Conservation (phyloP, 2,113 vertebrate species). For the Jacana jacana region DNA sequence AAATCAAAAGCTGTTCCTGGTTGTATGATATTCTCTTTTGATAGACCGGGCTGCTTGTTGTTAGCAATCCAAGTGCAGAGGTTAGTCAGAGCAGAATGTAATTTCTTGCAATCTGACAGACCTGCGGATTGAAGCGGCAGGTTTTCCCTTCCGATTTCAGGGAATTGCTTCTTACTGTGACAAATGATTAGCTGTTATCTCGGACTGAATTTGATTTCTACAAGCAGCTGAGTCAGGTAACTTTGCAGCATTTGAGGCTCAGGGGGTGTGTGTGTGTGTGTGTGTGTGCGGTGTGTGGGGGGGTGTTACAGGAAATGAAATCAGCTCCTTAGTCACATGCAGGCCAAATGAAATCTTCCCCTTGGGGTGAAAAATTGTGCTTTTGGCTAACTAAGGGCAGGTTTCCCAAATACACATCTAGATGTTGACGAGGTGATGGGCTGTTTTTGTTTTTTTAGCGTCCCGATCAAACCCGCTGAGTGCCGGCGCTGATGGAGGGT, state of each 20-base stretch:
- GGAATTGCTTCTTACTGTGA: constrained; percentile 97
- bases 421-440: neutral
- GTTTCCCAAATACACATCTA: constrained; percentile 37
- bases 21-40: constrained; percentile 85
- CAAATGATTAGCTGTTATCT: constrained; percentile 99
- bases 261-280: too few relatives aligned
- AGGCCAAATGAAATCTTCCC: constrained; percentile 84
- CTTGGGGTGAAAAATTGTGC: constrained; percentile 82
- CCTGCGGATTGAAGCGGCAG: constrained; percentile 88
- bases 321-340: constrained; percentile 78
- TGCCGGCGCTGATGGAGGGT: neutral
- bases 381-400: constrained; percentile 84
- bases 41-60: constrained; percentile 84
- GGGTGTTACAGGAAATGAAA: constrained; percentile 87
- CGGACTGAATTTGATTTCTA: constrained; percentile 92
- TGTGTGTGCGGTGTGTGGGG: too few relatives aligned
- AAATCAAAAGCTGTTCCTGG: constrained; percentile 83
- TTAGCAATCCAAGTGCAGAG: constrained; percentile 84
- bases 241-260: constrained; percentile 76
- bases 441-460: neutral
- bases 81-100: constrained; percentile 89
- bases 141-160: constrained; percentile 92
- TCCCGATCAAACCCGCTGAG: neutral
- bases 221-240: constrained; percentile 97
- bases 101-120: constrained; percentile 96